Evolutionary conservation across 1,140 invertebrate genomes (phyloP), one percentile per base, ranked within the genome.

Genomic region (Calephelis nemesis): DNA sequence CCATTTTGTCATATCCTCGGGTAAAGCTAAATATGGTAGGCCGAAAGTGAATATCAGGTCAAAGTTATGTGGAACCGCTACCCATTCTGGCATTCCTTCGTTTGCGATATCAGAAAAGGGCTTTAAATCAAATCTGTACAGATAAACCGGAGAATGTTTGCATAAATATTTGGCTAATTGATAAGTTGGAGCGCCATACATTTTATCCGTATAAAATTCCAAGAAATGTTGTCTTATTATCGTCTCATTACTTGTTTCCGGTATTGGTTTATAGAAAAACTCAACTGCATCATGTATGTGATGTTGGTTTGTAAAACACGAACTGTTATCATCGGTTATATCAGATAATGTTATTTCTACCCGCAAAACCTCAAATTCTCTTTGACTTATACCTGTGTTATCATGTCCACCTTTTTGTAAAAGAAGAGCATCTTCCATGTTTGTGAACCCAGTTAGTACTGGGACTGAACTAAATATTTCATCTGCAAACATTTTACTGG

Each of bases 41-140:
- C 96, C 96, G 93, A 96, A 96, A 1, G 96, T 93, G 73, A 96
- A 96, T 5, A 96, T 95, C 54, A 96, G 88, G 78, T 97, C 96
- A 74, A 95, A 96, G 82, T 96, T 94, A 77, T 97, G 96, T 0
- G 96, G 95, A 0, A 96, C 96, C 48, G 94, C 93, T 0, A 96
- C 93, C 95, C 96, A 96, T 13, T 93, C 92, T 1, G 96, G 95
- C 19, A 96, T 92, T 48, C 94, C 93, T 6, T 93, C 93, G 12
- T 93, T 93, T 9, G 93, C 94, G 4, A 92, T 86, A 42, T 92
- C 81, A 0, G 95, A 96, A 71, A 94, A 93, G 0, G 96, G 94
- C 65, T 96, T 95, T 72, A 95, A 94, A 76, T 96, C 96, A 79
- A 97, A 97, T 70, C 96, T 92, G 76, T 96, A 96, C 4, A 95